Conservation (phyloP, 2,113 vertebrate species). For the Glareola pratincola region DNA sequence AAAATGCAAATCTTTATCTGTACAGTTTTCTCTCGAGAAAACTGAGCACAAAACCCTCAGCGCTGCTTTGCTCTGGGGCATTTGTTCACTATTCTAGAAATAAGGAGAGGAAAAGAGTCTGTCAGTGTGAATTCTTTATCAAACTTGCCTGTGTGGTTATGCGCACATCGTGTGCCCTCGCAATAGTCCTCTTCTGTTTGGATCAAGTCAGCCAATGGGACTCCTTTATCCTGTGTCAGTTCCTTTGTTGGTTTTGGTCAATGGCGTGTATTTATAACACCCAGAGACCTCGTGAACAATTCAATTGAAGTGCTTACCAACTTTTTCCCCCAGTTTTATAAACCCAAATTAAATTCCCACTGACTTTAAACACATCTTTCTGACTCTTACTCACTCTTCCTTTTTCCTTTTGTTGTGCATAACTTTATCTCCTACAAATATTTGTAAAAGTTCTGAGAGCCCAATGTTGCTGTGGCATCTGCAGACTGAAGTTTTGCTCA, state of each 20-base stretch:
- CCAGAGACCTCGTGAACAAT: neutral
- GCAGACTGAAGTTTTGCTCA: neutral
- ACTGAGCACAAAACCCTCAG: neutral
- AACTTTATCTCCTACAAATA: neutral
- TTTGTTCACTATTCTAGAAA: conserved; percentile 14
- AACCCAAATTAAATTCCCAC: neutral
- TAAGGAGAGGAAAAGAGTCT: conserved; percentile 3
- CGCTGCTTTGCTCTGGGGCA: neutral
- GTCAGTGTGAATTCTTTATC: neutral
- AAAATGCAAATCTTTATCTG: neutral
- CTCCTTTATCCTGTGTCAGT: neutral
- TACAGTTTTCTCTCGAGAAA: conserved; percentile 3
- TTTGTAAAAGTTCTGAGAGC: neutral
- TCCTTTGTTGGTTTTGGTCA: neutral
- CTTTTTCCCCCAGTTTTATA: neutral
- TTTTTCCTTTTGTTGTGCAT: neutral
- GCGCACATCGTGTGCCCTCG: rapidly evolving
- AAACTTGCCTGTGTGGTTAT: neutral
- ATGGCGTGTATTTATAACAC: neutral
- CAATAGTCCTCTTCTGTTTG: neutral
- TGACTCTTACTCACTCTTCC: neutral
- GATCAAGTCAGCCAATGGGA: neutral
- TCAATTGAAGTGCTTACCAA: neutral
- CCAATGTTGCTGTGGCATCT: neutral
- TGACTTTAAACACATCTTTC: neutral